Base-by-base conservation (phyloP, 2,113 vertebrate species). In the Cervus canadensis region DNA sequence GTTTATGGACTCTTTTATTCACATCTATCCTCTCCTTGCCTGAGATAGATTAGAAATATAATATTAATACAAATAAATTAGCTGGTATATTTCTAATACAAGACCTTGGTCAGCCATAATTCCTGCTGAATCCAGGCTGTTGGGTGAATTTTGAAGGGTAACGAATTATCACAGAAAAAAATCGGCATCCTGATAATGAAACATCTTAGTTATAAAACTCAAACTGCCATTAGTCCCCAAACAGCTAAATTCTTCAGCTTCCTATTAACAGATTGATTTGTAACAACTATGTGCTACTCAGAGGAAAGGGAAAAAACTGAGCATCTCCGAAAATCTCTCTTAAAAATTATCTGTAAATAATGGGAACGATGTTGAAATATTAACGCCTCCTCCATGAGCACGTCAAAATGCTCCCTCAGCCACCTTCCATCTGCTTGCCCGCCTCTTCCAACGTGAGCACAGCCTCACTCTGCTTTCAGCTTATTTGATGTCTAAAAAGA, bases 341-440 rank as follows among this genome's bases (percentile, higher is more conserved):
- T 96, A 95, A 97, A 98, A 97, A 96, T 94, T 92, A 98, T 96
- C 97, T 95, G 96, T 96, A 98, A 98, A 98, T 98, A 98, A 93
- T 36, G 1, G 96, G 71, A 95, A 95, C 81, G 94, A 98, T 98
- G 97, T 97, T 88, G 92, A 93, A 95, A 96, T 97, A 98, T 98
- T 97, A 98, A 97, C 79, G 89, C 98, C 97, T 95, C 97, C 94
- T 97, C 89, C 84, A 40, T 1, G 64, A 87, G 81, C 74, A 90
- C 54, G 81, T 96, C 83, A 93, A 91, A 97, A 96, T 19, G 91
- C 86, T 96, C 95, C 91, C 89, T 95, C 98, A 45, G 15, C 95
- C 87, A 93, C 95, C 64, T 62, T 94, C 97, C 98, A 98, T 97
- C 98, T 98, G 96, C n/a, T 89, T 59, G 60, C 62, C 94, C 64